phyloP scores from a whole-genome alignment of 2,888 invertebrate species.

The Lasiommata megera region DNA sequence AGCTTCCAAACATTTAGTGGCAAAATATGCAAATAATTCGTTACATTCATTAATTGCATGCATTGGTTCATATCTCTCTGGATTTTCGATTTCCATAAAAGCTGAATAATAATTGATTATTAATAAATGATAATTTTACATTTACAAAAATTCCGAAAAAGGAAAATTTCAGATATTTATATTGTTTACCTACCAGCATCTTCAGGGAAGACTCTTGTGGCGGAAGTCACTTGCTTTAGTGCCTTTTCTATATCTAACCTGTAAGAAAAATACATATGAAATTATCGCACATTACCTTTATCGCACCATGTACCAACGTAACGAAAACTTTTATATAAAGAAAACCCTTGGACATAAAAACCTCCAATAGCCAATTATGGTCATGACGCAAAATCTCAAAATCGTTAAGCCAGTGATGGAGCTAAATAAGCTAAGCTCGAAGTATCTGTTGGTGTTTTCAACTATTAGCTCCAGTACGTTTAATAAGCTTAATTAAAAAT shows the following conservation, averaged over 20 bases:
- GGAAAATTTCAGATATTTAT: not conserved
- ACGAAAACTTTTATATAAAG: no score
- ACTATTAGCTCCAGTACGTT: no score
- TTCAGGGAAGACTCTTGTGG: conserved; percentile 78
- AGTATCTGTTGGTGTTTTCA: no score
- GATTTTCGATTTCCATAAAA: conserved; percentile 84
- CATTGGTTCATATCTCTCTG: conserved; percentile 79
- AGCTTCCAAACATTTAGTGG: conserved; percentile 87
- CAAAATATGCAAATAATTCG: conserved; percentile 90
- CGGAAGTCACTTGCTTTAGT: conserved; percentile 81
- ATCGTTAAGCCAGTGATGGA: no score
- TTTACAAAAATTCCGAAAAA: not conserved
- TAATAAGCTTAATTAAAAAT: no score
- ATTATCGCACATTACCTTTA: no score
- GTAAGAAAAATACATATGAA: not conserved
- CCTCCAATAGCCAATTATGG: no score
- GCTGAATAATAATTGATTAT: conserved; percentile 55
- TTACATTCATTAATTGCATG: conserved; percentile 87
- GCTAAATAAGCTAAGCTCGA: no score
- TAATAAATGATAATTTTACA: not conserved
- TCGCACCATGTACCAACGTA: no score
- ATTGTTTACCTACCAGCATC: conserved; percentile 80
- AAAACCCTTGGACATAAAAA: no score
- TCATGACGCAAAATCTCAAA: no score
- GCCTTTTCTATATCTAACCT: conserved; percentile 83